Conservation (phyloP, 2,888 invertebrate genomes). For the Pterobdella sp. region DNA sequence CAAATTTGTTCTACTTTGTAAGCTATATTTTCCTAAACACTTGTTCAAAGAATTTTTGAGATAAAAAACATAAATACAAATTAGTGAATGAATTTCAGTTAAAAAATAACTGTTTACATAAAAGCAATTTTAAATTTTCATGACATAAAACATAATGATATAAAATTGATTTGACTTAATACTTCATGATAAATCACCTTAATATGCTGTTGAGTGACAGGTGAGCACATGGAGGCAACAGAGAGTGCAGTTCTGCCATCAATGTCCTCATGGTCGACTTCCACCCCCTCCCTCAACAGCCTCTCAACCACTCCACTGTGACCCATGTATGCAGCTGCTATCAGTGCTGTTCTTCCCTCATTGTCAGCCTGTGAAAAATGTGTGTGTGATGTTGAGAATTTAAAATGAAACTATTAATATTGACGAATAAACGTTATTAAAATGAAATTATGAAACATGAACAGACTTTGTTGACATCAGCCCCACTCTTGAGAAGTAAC, state of each 20-base stretch:
- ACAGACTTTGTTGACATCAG: conserved; percentile 50
- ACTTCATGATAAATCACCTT: conserved; percentile 21
- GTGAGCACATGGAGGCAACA: conserved; percentile 49
- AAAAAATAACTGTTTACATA: too few species aligned
- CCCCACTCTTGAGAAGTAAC: conserved; percentile 59
- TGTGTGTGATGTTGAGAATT: not conserved
- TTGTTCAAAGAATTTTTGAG: too few species aligned
- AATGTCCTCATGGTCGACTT: conserved; percentile 64
- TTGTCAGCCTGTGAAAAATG: conserved; percentile 43
- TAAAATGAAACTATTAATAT: not conserved
- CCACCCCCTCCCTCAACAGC: conserved; percentile 55
- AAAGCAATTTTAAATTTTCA: too few species aligned
- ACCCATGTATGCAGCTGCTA: conserved; percentile 71
- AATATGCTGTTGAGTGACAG: conserved; percentile 53
- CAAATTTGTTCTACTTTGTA: too few species aligned
- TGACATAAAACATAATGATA: too few species aligned
- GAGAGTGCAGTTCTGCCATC: conserved; percentile 86
- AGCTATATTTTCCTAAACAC: too few species aligned
- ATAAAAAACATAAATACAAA: too few species aligned
- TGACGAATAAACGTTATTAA: not conserved
- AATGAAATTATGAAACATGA: not conserved
- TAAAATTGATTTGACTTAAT: not conserved
- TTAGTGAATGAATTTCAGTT: too few species aligned
- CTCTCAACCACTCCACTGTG: conserved; percentile 49
- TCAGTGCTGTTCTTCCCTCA: conserved; percentile 54